phyloP scores from a whole-genome alignment of 2,888 invertebrate species.

The Hydrotaea cyrtoneurina region DNA sequence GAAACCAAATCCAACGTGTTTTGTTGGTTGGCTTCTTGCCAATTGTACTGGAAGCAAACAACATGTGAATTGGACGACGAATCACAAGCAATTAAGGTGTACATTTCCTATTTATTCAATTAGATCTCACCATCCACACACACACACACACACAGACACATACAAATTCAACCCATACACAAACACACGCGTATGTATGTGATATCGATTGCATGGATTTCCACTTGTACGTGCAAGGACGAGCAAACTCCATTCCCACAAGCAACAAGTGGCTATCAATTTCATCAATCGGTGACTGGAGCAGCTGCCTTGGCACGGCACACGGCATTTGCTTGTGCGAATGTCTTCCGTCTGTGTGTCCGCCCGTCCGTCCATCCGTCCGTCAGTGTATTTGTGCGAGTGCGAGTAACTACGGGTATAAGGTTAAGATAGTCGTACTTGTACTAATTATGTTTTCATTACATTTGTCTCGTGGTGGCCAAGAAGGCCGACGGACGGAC shows the following conservation, averaged over 20 bases:
- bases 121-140: slow-evolving; percentile 48
- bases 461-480: slow-evolving; percentile 39
- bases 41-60: slow-evolving; percentile 54
- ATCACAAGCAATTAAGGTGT: slow-evolving; percentile 66
- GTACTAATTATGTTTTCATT: slow-evolving; percentile 60
- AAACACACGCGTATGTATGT: neutral
- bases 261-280: slow-evolving; percentile 62
- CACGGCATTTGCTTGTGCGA: slow-evolving; percentile 9
- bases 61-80: slow-evolving; percentile 52
- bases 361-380: neutral
- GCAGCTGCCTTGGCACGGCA: slow-evolving; percentile 23
- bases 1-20: slow-evolving; percentile 48
- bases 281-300: slow-evolving; percentile 52
- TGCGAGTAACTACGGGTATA: slow-evolving; percentile 5
- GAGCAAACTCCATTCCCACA: slow-evolving; percentile 9
- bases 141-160: slow-evolving; percentile 10
- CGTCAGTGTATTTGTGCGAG: neutral
- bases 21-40: slow-evolving; percentile 58
- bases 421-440: slow-evolving; percentile 40
- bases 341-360: slow-evolving; percentile 7
- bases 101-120: slow-evolving; percentile 66
- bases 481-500: neutral
- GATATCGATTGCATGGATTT: slow-evolving; percentile 1
- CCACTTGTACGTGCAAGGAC: slow-evolving; percentile 1
- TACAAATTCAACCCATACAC: slow-evolving; percentile 7